Percentiles rank a stretch among this genome's conserved stretches.
Evolutionary conservation across 1,140 invertebrate species (phyloP).

Genomic region (Heliconius congener): DNA sequence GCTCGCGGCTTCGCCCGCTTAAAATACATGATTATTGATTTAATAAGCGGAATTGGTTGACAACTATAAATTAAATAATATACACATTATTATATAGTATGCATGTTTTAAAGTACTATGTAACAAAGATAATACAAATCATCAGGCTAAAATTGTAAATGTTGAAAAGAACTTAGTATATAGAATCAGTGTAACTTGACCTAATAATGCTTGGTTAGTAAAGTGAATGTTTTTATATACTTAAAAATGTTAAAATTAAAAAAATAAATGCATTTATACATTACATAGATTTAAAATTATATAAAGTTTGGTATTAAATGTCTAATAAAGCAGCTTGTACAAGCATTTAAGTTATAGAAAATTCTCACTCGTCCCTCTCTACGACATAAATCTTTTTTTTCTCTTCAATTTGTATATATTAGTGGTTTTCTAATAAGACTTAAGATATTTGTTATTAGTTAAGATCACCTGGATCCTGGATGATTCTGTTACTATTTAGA

Average conservation of each 20-base stretch:
- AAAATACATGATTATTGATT: too few relatives aligned
- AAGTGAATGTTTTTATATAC: not conserved
- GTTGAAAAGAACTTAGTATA: not conserved
- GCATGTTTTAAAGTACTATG: not conserved
- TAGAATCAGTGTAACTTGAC: not conserved
- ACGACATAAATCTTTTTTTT: slow-evolving; percentile 8
- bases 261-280: not conserved
- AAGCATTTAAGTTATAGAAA: not conserved
- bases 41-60: too few relatives aligned
- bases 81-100: not conserved
- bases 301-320: not conserved
- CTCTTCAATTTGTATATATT: slow-evolving; percentile 32
- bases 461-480: slow-evolving; percentile 18
- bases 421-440: slow-evolving; percentile 21
- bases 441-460: slow-evolving; percentile 28
- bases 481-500: slow-evolving; percentile 21
- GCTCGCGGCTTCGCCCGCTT: too few relatives aligned
- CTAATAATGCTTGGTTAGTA: not conserved
- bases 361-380: not conserved
- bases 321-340: not conserved
- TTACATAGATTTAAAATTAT: not conserved
- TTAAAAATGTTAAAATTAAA: not conserved
- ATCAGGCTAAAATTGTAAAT: not conserved
- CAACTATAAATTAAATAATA: not conserved
- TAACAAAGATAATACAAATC: not conserved